These are phyloP conservation scores for Plecturocebus donacophilus DNA, from an alignment of 2,113 vertebrate genomes.

Conservation along the genomic window DNA sequence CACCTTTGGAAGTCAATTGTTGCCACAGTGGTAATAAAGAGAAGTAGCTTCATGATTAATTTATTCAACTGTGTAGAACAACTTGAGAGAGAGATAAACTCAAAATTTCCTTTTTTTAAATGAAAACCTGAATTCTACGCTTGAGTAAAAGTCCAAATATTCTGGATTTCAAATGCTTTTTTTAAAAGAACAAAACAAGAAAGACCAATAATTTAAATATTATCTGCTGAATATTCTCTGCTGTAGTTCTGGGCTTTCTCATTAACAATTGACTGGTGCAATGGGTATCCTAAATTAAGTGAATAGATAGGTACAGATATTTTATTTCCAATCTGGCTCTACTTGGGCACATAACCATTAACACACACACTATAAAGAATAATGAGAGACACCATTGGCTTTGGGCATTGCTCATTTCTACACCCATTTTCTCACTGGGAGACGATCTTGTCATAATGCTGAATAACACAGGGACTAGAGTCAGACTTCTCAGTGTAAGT, in stretches of 20 bases:
- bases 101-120: conserved; percentile 18
- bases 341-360: background rate
- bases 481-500: background rate
- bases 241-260: background rate
- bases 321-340: background rate
- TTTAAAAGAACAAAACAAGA: background rate
- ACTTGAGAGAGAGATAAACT: background rate
- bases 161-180: background rate
- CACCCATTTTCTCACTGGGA: background rate
- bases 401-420: background rate
- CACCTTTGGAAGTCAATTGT: background rate
- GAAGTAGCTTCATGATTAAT: conserved; percentile 1
- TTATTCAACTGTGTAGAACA: background rate
- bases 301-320: background rate
- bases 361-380: background rate
- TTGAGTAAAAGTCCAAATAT: conserved; percentile 8
- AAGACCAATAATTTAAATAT: background rate
- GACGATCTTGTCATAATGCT: background rate
- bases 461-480: background rate
- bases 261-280: background rate
- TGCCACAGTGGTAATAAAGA: background rate
- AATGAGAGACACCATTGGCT: background rate
- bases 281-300: background rate
- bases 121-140: background rate
- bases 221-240: background rate